Evolutionary conservation across 2,888 invertebrate genomes (phyloP).

Genomic region (Rhamnusium bicolor): DNA sequence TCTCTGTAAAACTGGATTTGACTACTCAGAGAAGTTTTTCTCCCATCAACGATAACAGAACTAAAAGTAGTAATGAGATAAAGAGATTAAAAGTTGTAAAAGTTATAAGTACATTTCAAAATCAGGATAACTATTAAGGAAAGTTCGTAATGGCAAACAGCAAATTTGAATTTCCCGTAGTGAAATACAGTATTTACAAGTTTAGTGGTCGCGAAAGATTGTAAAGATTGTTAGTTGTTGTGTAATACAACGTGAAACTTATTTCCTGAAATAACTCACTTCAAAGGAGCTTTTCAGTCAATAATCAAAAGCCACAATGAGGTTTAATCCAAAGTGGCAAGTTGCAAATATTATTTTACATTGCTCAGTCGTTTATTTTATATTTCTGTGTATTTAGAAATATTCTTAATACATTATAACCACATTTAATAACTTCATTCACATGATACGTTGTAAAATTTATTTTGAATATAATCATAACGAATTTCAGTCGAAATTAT

Average conservation of each 20-base stretch:
- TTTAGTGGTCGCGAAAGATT: slow-evolving; percentile 3
- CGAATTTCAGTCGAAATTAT: no score
- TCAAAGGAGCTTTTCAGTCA: not conserved
- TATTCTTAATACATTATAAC: no score
- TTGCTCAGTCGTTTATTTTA: not conserved
- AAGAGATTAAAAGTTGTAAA: slow-evolving; percentile 2
- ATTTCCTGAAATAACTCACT: slow-evolving; percentile 3
- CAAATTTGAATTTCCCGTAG: slow-evolving; percentile 10
- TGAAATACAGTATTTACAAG: not conserved
- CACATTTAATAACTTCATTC: no score
- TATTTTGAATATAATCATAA: no score
- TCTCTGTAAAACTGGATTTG: no score
- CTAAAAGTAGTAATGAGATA: not conserved
- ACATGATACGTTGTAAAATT: no score
- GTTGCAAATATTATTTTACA: not conserved
- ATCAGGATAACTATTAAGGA: not conserved
- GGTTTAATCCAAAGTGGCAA: not conserved
- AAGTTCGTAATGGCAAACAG: slow-evolving; percentile 7
- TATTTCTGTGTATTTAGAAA: no score
- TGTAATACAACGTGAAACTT: not conserved
- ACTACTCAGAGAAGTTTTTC: no score
- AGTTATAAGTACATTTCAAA: slow-evolving; percentile 9
- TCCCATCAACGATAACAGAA: not conserved
- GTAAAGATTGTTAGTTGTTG: slow-evolving; percentile 15
- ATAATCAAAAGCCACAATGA: not conserved